Percentiles rank a stretch among this genome's conserved stretches.
These are phyloP conservation scores for Platycercus adscitus DNA, from an alignment of 2,113 vertebrate genomes.

Conservation along the genomic window DNA sequence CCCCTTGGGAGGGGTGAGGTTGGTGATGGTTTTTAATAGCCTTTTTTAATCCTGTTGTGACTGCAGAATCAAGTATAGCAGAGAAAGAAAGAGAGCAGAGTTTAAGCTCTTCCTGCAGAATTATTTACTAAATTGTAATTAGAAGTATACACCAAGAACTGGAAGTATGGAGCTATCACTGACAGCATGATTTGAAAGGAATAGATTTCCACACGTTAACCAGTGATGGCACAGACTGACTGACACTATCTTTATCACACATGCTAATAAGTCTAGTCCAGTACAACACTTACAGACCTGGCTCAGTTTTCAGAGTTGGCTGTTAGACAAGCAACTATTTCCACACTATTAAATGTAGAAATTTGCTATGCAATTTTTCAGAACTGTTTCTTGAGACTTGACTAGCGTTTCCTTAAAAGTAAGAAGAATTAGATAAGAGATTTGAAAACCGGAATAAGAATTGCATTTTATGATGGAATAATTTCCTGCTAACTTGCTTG, in stretches of 20 bases:
- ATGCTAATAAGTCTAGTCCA: background rate
- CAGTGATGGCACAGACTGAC: background rate
- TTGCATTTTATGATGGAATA: background rate
- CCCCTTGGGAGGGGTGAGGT: background rate
- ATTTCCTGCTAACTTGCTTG: slow-evolving; percentile 17
- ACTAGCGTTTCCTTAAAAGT: slow-evolving; percentile 53
- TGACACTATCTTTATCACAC: background rate
- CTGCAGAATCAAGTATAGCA: background rate
- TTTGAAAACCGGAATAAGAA: slow-evolving; percentile 2
- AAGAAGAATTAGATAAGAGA: slow-evolving; percentile 24
- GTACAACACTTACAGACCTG: background rate
- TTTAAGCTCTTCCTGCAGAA: background rate
- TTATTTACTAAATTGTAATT: background rate
- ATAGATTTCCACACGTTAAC: background rate
- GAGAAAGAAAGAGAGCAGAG: background rate
- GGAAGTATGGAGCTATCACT: background rate
- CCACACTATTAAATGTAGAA: slow-evolving; percentile 24
- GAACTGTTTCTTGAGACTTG: background rate
- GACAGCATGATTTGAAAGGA: background rate
- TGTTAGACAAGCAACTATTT: background rate
- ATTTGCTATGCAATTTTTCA: slow-evolving; percentile 7
- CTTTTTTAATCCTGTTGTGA: background rate
- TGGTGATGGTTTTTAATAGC: background rate
- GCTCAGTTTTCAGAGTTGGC: background rate
- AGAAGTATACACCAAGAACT: background rate